phyloP scores from a whole-genome alignment of 2,888 invertebrate genomes.

The Eutolmus rufibarbis region DNA sequence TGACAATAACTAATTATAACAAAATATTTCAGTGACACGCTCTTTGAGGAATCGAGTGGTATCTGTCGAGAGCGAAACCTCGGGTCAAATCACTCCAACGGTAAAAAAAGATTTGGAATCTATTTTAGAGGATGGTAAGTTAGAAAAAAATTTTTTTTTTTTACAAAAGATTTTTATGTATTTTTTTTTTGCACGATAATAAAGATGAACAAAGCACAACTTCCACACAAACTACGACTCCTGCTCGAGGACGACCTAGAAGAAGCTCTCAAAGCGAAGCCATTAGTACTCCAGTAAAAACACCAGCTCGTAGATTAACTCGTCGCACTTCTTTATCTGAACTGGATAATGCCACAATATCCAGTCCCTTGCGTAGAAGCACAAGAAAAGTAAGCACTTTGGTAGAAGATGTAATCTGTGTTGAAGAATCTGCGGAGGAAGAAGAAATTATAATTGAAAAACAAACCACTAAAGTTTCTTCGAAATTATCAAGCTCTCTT shows the following conservation, averaged over 20 bases:
- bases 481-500: neutral
- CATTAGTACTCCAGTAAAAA: neutral
- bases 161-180: neutral
- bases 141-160: neutral
- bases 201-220: neutral
- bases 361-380: slow-evolving; percentile 13
- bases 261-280: slow-evolving; percentile 7
- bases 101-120: neutral
- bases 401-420: neutral
- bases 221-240: neutral
- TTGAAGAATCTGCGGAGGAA: neutral
- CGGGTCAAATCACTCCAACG: neutral
- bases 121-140: neutral
- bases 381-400: neutral
- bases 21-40: neutral
- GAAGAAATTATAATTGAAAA: neutral
- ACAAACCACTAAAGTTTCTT: neutral
- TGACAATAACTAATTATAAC: neutral
- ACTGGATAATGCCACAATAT: neutral
- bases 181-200: neutral
- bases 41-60: neutral
- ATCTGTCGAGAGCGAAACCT: neutral
- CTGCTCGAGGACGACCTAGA: neutral
- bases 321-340: slow-evolving; percentile 7
- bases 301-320: neutral